Base-by-base conservation (phyloP, 2,888 invertebrate species). In the Pinctada fucata region DNA sequence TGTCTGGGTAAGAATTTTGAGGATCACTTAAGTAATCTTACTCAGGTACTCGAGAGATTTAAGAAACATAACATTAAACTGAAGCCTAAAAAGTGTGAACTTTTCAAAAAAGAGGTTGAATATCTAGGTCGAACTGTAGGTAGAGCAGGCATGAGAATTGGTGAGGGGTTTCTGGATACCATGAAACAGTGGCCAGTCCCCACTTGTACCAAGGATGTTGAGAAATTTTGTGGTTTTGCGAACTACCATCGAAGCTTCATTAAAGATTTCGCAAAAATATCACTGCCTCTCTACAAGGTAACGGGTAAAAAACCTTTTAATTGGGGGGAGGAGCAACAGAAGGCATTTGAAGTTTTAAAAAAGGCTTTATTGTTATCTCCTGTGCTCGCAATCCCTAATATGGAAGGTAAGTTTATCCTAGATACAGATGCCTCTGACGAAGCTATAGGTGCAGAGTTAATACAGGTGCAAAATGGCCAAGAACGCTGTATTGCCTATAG, bases 401-500 rank as follows among this genome's bases (percentile, higher is more conserved):
- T 31, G 1, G 31, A 31, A 31, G 31, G 31, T 31, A 31, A 31
- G 31, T 31, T 31, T 31, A 31, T 31, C 31, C 31, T 31, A 31
- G 31, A 31, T 31, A 31, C 31, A 1, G 31, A 31, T 31, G 31
- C 31, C 31, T 31, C 31, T 31, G 31, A 31, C 31, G 31, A 31
- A 1, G 31, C 31, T 31, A 31, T 31, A 31, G 31, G 31, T 31
- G 31, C 31, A 31, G 31, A 31, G 31, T 31, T 31, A 31, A 31
- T 31, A 31, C 31, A 31, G 52, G 75, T 86, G 0, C 84, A 84
- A 48, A 68, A 79, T n/a, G 83, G 83, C 1, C 52, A 65, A 1
- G 85, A 83, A 76, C 74, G 68, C 10, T 80, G 80, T 1, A 79
- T 85, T 6, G 74, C 83, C 0, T 85, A 82, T 73, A 75, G 13